Evolutionary conservation across 2,797 vertebrate genomes (phyloP), one percentile per base, ranked within the genome.

Genomic region (Aldrovandia affinis): DNA sequence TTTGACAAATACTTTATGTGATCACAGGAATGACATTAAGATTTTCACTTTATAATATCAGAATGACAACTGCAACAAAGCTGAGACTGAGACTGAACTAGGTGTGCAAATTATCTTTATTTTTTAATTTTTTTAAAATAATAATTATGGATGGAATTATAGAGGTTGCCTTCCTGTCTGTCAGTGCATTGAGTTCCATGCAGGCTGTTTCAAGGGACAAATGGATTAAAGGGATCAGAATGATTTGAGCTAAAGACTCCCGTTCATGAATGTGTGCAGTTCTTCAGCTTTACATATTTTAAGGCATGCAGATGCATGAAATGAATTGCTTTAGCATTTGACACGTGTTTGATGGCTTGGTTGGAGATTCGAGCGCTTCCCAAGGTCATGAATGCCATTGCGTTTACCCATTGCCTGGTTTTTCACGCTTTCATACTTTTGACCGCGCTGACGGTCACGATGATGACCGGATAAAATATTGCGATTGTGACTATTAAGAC

Each of bases 291-390:
- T 75, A 47, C 70, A 75, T 75, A 75, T 75, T 75, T 75, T 22
- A 75, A 75, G 70, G 39, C 70, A 75, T 44, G 70, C 70, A 10
- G 70, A 75, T 42, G 70, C 70, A 44, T 75, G 70, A 75, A 75
- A 75, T 75, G 70, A 39, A 44, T 44, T 20, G 70, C 7, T 75
- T 73, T 44, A 75, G 22, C 36, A 1, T 36, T 39, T 75, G 36
- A 75, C 8, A 75, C 8, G 22, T 2, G 1, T 73, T 39, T 42
- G 36, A 25, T 4, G 36, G 36, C 70, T 44, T 44, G 36, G 39
- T 44, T 25, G 70, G 39, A 44, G 70, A 75, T 75, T 44, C n/a
- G 70, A 75, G 9, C 39, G 6, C 50, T 20, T 70, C 65, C 36
- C 36, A 75, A 75, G 39, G 39, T 75, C 22, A 44, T 44, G 22